Conservation (phyloP, 2,113 vertebrate genomes). For the Dermatemys mawii region DNA sequence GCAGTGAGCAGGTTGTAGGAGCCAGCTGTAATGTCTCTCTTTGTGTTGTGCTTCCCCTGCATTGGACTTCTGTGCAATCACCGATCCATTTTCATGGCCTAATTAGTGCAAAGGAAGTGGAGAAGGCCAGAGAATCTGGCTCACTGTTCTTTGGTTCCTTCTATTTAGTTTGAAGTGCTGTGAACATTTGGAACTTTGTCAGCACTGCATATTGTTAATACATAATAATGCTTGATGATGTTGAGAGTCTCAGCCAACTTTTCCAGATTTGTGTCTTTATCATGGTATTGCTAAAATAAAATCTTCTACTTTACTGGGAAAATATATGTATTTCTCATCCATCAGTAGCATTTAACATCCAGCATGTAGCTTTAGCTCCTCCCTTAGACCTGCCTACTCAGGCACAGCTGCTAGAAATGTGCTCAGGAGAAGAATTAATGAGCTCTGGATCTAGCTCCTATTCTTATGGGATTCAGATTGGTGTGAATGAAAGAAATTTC, state of each 20-base stretch:
- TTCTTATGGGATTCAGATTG: neutral
- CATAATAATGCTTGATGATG: neutral
- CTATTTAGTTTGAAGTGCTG: neutral
- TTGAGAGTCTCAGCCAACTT: neutral
- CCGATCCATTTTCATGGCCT: neutral
- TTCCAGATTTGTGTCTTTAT: neutral
- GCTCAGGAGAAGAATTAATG: neutral
- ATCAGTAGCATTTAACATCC: neutral
- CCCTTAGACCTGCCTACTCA: neutral
- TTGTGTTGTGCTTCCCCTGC: rapidly evolving
- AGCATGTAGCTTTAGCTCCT: neutral
- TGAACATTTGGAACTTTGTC: neutral
- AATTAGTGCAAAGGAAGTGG: neutral
- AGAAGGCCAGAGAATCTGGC: rapidly evolving
- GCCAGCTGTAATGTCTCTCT: neutral
- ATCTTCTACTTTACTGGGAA: neutral
- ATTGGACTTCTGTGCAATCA: neutral
- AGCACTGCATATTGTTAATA: neutral
- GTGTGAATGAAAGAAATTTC: neutral
- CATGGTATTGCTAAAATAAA: neutral
- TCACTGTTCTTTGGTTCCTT: neutral
- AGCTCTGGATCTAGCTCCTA: neutral
- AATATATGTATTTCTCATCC: neutral
- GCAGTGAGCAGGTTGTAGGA: neutral
- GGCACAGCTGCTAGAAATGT: neutral